Percentiles rank a stretch among this genome's conserved stretches.
phyloP scores from a whole-genome alignment of 2,888 invertebrate genomes.

The Andrena chrysosceles region DNA sequence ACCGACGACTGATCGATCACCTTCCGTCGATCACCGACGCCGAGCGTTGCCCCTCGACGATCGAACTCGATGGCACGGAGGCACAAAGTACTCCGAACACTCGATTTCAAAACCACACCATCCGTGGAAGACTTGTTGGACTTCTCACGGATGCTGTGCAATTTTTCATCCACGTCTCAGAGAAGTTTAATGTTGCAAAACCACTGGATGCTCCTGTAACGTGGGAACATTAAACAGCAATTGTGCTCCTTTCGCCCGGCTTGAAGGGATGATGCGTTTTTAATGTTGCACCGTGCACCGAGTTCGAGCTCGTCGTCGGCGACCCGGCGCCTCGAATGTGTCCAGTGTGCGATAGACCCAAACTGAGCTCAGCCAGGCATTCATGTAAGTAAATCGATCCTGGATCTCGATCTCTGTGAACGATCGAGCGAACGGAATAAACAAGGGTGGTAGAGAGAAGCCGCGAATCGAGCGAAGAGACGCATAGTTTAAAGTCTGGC shows the following conservation, averaged over 20 bases:
- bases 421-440: not conserved
- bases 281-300: constrained; percentile 43
- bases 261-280: constrained; percentile 36
- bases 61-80: constrained; percentile 4
- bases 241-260: not conserved
- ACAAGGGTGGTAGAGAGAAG: not conserved
- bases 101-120: constrained; percentile 1
- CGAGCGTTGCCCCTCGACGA: not conserved
- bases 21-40: not conserved
- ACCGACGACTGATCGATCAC: not conserved
- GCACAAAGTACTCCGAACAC: not conserved
- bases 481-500: not conserved
- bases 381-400: constrained; percentile 78
- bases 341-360: constrained; percentile 84
- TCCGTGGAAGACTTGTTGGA: too few species aligned
- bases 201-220: not conserved
- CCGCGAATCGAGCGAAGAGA: not conserved
- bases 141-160: not conserved
- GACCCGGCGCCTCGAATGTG: constrained; percentile 64
- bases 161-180: too few species aligned
- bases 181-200: too few species aligned
- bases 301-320: constrained; percentile 36
- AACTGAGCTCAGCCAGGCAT: constrained; percentile 82
- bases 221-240: too few species aligned
- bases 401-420: constrained; percentile 47